A percentile compares a stretch with the other conserved stretches of the same genome.
Evolutionary conservation across 2,888 invertebrate species (phyloP).

Genomic region (Caenorhabditis virilis): DNA sequence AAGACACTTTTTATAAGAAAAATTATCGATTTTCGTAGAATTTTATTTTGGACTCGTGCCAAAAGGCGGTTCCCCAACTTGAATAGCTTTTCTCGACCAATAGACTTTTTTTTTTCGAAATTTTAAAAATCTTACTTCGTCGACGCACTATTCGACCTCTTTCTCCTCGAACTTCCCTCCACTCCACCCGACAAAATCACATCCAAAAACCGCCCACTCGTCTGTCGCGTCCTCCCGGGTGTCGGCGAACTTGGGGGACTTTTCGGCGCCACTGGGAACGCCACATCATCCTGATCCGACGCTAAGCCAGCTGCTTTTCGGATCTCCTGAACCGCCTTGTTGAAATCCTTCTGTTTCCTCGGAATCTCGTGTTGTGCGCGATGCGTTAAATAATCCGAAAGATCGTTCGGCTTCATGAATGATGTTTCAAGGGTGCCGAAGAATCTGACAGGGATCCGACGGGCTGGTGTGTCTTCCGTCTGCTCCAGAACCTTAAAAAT

Average conservation of each 20-base stretch:
- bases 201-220: slow-evolving; percentile 21
- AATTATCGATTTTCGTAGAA: too few species aligned
- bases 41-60: too few species aligned
- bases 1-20: too few species aligned
- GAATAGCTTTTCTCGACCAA: too few species aligned
- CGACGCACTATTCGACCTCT: slow-evolving; percentile 32
- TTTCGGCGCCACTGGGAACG: slow-evolving; percentile 24
- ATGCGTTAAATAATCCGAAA: slow-evolving; percentile 49
- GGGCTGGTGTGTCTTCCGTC: slow-evolving; percentile 42
- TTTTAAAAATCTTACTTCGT: slow-evolving; percentile 33
- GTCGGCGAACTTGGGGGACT: slow-evolving; percentile 28
- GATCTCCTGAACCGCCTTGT: slow-evolving; percentile 59
- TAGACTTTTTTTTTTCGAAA: too few species aligned
- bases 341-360: slow-evolving; percentile 60
- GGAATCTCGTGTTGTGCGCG: slow-evolving; percentile 47
- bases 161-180: slow-evolving; percentile 4
- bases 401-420: slow-evolving; percentile 57
- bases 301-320: slow-evolving; percentile 49
- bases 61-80: too few species aligned
- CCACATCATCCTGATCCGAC: slow-evolving; percentile 23
- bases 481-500: slow-evolving; percentile 42
- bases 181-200: slow-evolving; percentile 15
- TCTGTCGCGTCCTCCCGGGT: slow-evolving; percentile 15
- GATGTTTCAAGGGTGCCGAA: slow-evolving; percentile 66
- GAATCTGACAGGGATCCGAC: slow-evolving; percentile 57